These are phyloP conservation scores for Urocynchramus pylzowi DNA, from an alignment of 2,113 vertebrate species.

Conservation along the genomic window DNA sequence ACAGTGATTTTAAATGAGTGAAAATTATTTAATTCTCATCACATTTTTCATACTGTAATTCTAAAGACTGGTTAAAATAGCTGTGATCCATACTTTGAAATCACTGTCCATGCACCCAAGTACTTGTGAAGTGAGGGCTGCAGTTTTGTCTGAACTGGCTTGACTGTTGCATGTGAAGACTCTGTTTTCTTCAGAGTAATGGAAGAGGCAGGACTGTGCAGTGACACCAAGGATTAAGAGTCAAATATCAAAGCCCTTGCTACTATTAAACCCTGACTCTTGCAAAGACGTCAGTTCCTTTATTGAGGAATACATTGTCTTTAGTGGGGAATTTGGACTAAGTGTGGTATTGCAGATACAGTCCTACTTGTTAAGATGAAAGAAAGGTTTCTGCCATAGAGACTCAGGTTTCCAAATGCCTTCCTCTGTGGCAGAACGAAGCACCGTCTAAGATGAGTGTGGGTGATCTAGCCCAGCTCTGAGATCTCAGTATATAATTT, in stretches of 20 bases:
- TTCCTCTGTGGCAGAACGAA: not conserved
- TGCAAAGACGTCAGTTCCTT: not conserved
- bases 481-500: not conserved
- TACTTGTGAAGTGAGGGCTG: not conserved
- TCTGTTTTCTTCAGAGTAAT: not conserved
- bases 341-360: not conserved
- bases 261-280: not conserved
- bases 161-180: not conserved
- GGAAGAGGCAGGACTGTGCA: not conserved
- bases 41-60: not conserved
- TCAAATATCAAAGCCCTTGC: not conserved
- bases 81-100: not conserved
- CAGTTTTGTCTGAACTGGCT: not conserved
- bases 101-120: not conserved
- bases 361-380: not conserved
- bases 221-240: not conserved
- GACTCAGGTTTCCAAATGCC: not conserved
- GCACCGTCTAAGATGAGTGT: not conserved
- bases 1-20: not conserved
- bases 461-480: not conserved
- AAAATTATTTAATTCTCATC: not conserved
- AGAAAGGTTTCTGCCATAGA: not conserved
- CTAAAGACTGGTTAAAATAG: not conserved
- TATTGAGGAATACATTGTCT: not conserved
- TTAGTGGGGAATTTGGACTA: not conserved